Evolutionary conservation across 2,797 vertebrate genomes (phyloP), one percentile per base, ranked within the genome.

Genomic region (Aldrovandia affinis): DNA sequence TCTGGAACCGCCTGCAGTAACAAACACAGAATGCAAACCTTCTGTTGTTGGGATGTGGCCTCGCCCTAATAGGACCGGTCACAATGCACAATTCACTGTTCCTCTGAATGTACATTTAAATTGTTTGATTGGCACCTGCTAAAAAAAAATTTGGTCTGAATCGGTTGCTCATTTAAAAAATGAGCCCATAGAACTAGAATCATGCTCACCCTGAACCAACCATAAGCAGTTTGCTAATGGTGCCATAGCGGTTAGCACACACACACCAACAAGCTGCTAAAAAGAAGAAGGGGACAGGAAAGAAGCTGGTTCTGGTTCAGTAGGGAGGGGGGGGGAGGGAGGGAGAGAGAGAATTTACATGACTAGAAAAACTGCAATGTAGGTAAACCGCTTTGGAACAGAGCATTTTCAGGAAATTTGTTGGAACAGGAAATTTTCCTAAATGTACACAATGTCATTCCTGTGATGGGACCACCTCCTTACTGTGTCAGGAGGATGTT

Each of bases 381-480:
- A 22, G 36, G 20, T 42, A 39, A n/a, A 61, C 57, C 20, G 20
- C 59, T n/a, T 42, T 59, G 36, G 42, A 61, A 42, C 25, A n/a
- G 55, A 81, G 18, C n/a, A n/a, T n/a, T n/a, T n/a, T n/a, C n/a
- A n/a, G n/a, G n/a, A 9, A 63, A 7, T 22, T 22, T 55, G 55
- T 81, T 50, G n/a, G 83, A 14, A 54, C 36, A 52, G 33, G 39
- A 61, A 78, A 44, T 78, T 28, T 22, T 78, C 28, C 44, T 36
- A 47, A 83, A 83, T 78, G 44, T 15, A 57, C 79, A 81, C 89
- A 59, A 82, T 65, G 78, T 68, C 68, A 89, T 89, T 81, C 89
- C 44, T 75, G 59, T 63, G 91, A 89, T 61, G 65, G 85, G 88
- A 50, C 44, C 83, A 86, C 90, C 47, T 33, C 82, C 28, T 25